phyloP scores from a whole-genome alignment of 1,140 invertebrate genomes.

The Halesus radiatus region DNA sequence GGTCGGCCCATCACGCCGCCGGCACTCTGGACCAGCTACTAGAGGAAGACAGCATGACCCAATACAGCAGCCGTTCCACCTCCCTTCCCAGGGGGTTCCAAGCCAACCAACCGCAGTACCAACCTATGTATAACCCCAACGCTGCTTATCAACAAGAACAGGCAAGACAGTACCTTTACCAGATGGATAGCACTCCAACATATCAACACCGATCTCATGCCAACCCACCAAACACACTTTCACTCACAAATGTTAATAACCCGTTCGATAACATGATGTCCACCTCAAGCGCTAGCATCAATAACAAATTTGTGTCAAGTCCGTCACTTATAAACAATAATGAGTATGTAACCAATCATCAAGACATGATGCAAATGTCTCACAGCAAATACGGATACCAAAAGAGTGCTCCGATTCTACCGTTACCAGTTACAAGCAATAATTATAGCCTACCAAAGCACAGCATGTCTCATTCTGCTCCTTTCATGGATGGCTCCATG shows the following conservation, averaged over 20 bases:
- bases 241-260: constrained; percentile 55
- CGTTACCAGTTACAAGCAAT: constrained; percentile 33
- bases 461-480: constrained; percentile 39
- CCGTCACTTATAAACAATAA: constrained; percentile 53
- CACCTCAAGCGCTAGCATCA: constrained; percentile 42
- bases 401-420: constrained; percentile 33
- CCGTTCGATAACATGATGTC: constrained; percentile 55
- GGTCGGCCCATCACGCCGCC: constrained; percentile 59
- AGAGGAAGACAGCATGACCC: constrained; percentile 69
- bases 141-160: constrained; percentile 57
- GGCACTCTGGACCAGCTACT: constrained; percentile 71
- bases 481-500: constrained; percentile 45
- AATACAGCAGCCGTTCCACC: constrained; percentile 63
- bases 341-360: constrained; percentile 46
- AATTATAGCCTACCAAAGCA: constrained; percentile 48
- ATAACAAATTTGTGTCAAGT: constrained; percentile 52
- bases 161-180: constrained; percentile 44
- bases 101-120: constrained; percentile 60
- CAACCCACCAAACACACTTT: constrained; percentile 54
- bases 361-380: constrained; percentile 34
- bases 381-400: constrained; percentile 47
- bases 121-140: constrained; percentile 48
- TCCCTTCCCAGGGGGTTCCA: constrained; percentile 61
- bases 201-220: constrained; percentile 30
- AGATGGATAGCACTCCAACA: constrained; percentile 31